These are phyloP conservation scores for Bungarus multicinctus DNA, from an alignment of 2,113 vertebrate genomes.

Conservation along the genomic window DNA sequence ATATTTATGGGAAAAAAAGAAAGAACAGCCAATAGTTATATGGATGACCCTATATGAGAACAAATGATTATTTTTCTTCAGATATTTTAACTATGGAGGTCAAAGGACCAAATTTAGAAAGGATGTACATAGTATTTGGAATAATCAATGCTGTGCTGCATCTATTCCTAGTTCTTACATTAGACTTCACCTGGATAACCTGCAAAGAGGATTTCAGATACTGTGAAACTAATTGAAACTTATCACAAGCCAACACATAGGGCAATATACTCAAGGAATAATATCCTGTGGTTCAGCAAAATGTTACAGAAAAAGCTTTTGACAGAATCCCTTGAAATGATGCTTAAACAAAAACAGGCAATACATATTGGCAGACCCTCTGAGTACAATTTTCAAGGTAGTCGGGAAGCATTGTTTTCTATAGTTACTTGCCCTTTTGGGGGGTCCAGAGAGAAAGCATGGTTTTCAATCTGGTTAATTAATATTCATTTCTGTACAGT, in stretches of 20 bases:
- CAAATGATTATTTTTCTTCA: not conserved
- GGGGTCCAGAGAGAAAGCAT: not conserved
- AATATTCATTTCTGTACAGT: not conserved
- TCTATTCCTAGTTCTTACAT: not conserved
- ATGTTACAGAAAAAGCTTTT: not conserved
- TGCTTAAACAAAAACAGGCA: not conserved
- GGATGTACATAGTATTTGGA: not conserved
- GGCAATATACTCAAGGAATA: not conserved
- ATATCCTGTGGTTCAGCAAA: not conserved
- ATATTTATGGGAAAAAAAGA: not conserved
- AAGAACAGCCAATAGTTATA: not conserved
- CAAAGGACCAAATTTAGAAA: not conserved
- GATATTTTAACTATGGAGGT: not conserved
- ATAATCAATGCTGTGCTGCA: not conserved
- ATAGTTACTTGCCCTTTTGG: not conserved
- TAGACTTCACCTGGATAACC: not conserved
- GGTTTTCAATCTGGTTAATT: not conserved
- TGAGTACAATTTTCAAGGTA: not conserved
- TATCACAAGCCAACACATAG: not conserved
- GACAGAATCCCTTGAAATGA: not conserved
- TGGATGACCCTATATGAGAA: not conserved
- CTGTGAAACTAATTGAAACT: not conserved
- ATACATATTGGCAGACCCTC: not conserved
- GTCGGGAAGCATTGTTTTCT: not conserved
- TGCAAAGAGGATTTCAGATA: not conserved